Base-by-base conservation (phyloP, 92 coral and sea anemone genomes). In the Siderastrea siderea region DNA sequence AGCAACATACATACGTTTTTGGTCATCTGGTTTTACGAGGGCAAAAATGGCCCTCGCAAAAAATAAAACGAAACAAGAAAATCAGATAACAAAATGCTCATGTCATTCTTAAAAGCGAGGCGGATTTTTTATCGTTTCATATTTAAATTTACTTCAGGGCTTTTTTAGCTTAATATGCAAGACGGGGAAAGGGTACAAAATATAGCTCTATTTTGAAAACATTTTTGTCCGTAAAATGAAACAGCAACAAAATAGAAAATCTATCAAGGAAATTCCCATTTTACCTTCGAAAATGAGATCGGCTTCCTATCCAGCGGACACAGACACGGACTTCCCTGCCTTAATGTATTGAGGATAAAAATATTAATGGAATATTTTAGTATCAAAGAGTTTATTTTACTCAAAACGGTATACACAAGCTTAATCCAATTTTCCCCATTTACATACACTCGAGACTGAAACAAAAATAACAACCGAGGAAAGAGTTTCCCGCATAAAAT, bases 271-370 rank as follows among this genome's bases (percentile, higher is more conserved):
- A 44, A 59, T 59, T 60, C 26, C 4, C 43, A 63, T n/a, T 10
- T 84, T 82, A 97, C 99, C 96, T 97, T 97, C 13, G 99, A 88
- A 46, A 95, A 84, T 61, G 98, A 85, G 65, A 97, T 91, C 46
- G 99, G 99, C 55, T 86, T 90, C 74, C 99, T 90, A 73, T 97
- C 99, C 93, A 97, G 91, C 7, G 99, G 99, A 49, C 99, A 92
- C 49, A 95, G 65, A 10, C 92, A 87, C 10, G 97, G 94, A 71
- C 99, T 95, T 80, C 98, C 97, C 74, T 97, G 96, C 80, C 96
- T 79, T 48, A 2, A 63, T n/a, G 47, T 47, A 61, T 5, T 45
- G 14, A 66, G 10, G 74, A 48, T 49, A 26, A 60, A 43, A 47
- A 44, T 65, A 48, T 5, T 5, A 48, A 26, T 16, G 17, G 26